Base-by-base conservation (phyloP, 1,140 invertebrate species). In the Drosophila sturtevanti region DNA sequence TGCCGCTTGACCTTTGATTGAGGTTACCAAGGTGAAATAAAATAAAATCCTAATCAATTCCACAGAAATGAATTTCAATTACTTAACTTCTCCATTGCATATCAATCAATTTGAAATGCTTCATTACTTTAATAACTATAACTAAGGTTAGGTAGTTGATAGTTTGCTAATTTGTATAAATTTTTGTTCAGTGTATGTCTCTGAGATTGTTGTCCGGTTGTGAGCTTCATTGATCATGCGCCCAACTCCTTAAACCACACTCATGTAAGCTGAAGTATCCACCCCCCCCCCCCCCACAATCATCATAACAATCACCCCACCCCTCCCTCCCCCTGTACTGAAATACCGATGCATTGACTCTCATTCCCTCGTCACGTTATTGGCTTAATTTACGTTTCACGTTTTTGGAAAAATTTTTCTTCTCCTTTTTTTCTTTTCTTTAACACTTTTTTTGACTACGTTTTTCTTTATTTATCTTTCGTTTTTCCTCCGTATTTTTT, bases 381-480 rank as follows among this genome's bases (percentile, higher is more conserved):
- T 87, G 82, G 79, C 82, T 86, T 86, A 86, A 86, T 86, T 86
- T 86, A 79, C 82, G 72, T 85, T 84, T 80, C 73, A 85, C 81
- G 81, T 86, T 81, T 72, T 74, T 37, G 71, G 63, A 60, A 7
- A 16, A 44, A 85, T 85, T 73, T 59, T 31, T 27, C 7, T 64
- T 70, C 60, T 77, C 68, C 60, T 69, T 78, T 65, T 81, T 78
- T 86, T 86, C 60, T 41, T 44, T 68, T 27, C 21, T 22, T 51
- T n/a, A n/a, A n/a, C n/a, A n/a, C n/a, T 27, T 11, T 35, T 31
- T 38, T 24, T 62, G 67, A 16, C 48, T 37, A 52, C 12, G 14
- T 64, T 69, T 54, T 31, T 31, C 27, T 7, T 31, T 31, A 31
- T 31, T 62, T 73, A 27, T 55, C 62, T 21, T 24, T 35, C 61